Conservation (phyloP, 2,113 vertebrate species). For the Elaphurus davidianus region DNA sequence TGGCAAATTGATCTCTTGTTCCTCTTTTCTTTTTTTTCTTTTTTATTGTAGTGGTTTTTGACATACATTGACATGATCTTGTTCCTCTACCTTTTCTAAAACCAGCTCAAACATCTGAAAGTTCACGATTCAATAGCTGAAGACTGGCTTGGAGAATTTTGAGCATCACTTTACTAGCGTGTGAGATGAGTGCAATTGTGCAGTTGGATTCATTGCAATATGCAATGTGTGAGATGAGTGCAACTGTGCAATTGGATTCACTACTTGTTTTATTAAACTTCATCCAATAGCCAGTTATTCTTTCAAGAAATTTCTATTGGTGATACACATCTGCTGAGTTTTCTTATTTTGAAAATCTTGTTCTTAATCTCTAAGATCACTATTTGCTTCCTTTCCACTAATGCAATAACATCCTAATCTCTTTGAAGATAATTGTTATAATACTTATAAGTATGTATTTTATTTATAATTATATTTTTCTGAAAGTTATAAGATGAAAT, state of each 20-base stretch:
- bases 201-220: too few species aligned
- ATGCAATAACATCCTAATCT: not conserved
- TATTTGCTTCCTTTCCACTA: not conserved
- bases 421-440: not conserved
- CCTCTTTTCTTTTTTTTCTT: too few species aligned
- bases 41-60: too few species aligned
- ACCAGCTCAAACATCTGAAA: too few species aligned
- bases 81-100: too few species aligned
- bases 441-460: not conserved
- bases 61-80: too few species aligned
- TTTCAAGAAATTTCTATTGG: not conserved
- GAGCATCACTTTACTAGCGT: too few species aligned
- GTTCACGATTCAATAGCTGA: too few species aligned
- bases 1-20: too few species aligned
- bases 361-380: not conserved
- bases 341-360: not conserved
- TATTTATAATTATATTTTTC: not conserved
- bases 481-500: conserved; percentile 11
- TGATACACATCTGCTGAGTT: not conserved
- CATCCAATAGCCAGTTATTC: not conserved
- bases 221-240: too few species aligned
- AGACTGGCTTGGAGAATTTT: too few species aligned
- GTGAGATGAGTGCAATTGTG: too few species aligned
- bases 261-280: conserved; percentile 15
- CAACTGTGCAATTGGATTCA: not conserved